These are phyloP conservation scores for Uropsilus gracilis DNA, from an alignment of 2,113 vertebrate genomes.

Conservation along the genomic window DNA sequence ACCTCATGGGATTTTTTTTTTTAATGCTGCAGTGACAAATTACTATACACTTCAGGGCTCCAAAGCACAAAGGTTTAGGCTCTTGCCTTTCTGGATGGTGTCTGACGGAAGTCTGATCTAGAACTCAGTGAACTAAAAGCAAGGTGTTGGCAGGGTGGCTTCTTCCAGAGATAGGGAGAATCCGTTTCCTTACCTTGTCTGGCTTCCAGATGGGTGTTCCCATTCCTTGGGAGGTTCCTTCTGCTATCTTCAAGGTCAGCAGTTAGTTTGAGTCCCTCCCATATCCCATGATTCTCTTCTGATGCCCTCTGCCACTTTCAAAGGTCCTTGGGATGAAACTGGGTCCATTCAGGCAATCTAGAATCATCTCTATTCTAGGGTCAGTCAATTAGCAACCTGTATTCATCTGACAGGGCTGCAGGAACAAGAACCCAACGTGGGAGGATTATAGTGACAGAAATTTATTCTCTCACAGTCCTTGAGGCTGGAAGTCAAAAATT, in stretches of 20 bases:
- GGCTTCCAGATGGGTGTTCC: background rate
- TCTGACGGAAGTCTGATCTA: background rate
- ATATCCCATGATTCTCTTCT: background rate
- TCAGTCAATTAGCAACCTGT: background rate
- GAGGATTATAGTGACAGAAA: background rate
- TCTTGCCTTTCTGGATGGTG: background rate
- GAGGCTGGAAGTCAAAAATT: background rate
- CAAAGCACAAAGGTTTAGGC: background rate
- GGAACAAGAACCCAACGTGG: background rate
- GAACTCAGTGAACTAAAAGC: background rate
- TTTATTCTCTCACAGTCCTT: background rate
- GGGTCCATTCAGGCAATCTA: background rate
- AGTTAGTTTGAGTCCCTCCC: background rate
- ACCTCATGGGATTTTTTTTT: background rate
- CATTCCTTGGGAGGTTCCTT: too few relatives aligned
- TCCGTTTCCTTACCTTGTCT: background rate
- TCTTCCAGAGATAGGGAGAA: too few relatives aligned
- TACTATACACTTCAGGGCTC: background rate
- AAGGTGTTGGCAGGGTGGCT: background rate
- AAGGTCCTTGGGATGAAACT: background rate
- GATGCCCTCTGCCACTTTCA: background rate
- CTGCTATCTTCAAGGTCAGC: background rate
- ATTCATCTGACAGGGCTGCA: background rate
- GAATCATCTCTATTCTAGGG: background rate
- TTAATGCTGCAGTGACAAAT: background rate